These are phyloP conservation scores for honey bee (Apis mellifera) DNA, from an alignment of 1,140 invertebrate species.

Conservation along the genomic window Amel_HAv3.1 CM009943.2:3733501-3734000, in stretches of 20 bases:
- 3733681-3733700: conserved; percentile 64
- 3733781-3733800: conserved; percentile 64
- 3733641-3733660: conserved; percentile 34
- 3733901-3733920: conserved; percentile 64
- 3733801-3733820: not conserved
- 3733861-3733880: conserved; percentile 65
- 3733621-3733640: not conserved
- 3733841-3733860: not conserved
- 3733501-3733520: conserved; percentile 63
- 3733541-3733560: conserved; percentile 61
- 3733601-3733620: not conserved
- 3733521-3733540: conserved; percentile 57
- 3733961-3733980: not conserved
- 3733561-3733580: conserved; percentile 49
- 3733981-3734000: not conserved
- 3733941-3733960: conserved; percentile 49
- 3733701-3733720: conserved; percentile 64
- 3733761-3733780: conserved; percentile 59
- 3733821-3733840: not conserved
- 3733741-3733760: conserved; percentile 57
- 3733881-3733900: conserved; percentile 71
- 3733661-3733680: conserved; percentile 65
- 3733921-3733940: conserved; percentile 73
- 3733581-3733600: not conserved
- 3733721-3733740: conserved; percentile 68